Percentiles rank a stretch among this genome's conserved stretches.
phyloP scores from a whole-genome alignment of 2,797 vertebrate species.

The Cuculus canorus region DNA sequence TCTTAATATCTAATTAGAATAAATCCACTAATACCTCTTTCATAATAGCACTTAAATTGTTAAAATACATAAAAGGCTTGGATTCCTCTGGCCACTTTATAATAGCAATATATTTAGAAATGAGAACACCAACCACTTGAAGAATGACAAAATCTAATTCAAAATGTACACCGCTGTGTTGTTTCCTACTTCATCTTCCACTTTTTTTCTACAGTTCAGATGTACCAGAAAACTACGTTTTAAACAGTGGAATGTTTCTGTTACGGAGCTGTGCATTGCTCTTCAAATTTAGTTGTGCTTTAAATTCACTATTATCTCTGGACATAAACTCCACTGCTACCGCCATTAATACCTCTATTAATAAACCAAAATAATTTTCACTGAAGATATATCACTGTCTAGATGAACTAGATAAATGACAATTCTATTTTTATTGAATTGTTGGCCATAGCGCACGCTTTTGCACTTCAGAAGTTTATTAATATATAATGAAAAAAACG shows the following conservation, averaged over 20 bases:
- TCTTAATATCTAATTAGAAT: constrained; percentile 70
- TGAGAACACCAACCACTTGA: neutral
- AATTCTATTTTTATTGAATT: neutral
- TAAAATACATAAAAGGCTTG: constrained; percentile 69
- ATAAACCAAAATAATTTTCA: neutral
- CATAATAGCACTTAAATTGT: constrained; percentile 69
- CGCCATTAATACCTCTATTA: neutral
- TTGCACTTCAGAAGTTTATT: neutral
- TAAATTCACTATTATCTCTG: neutral
- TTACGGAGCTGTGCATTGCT: neutral
- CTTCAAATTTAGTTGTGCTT: neutral
- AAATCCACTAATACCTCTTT: constrained; percentile 66
- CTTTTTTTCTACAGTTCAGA: neutral
- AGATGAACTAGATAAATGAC: neutral
- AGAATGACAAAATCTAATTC: constrained; percentile 34
- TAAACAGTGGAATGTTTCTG: neutral
- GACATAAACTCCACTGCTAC: neutral
- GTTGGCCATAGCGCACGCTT: neutral
- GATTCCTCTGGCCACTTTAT: constrained; percentile 45
- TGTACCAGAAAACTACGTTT: neutral
- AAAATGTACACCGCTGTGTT: neutral
- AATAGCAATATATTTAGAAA: constrained; percentile 31
- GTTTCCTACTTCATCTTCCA: neutral
- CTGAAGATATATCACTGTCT: accelerated
- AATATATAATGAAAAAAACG: neutral